These are phyloP conservation scores for Ceyx erithaca DNA, from an alignment of 2,797 vertebrate species.

Conservation along the genomic window DNA sequence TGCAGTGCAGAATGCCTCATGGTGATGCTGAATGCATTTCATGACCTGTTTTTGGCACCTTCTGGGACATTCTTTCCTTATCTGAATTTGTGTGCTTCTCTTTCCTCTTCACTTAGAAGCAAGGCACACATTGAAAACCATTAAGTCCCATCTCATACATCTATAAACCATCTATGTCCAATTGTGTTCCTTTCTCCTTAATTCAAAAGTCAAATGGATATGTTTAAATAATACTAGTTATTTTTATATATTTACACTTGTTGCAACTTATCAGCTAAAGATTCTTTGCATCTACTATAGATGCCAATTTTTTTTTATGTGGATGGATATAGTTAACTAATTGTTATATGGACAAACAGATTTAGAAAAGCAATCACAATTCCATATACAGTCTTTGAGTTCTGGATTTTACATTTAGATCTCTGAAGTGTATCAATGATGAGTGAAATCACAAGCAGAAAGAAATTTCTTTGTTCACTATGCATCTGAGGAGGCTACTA, in stretches of 20 bases:
- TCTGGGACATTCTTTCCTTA: background rate
- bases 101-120: constrained; percentile 29
- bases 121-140: constrained; percentile 25
- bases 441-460: constrained; percentile 12
- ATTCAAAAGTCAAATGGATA: constrained; percentile 13
- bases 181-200: background rate
- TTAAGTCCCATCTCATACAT: constrained; percentile 17
- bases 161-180: background rate
- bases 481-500: constrained; percentile 61
- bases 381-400: background rate
- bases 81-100: constrained; percentile 30
- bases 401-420: constrained; percentile 52
- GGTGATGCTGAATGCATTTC: constrained; percentile 55
- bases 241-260: background rate
- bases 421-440: constrained; percentile 8
- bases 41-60: constrained; percentile 47
- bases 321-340: background rate
- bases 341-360: constrained; percentile 44
- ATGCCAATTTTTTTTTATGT: background rate
- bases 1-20: constrained; percentile 50
- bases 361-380: constrained; percentile 25
- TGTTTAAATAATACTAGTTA: background rate
- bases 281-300: background rate
- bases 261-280: constrained; percentile 11
- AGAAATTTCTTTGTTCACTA: constrained; percentile 12